Percentiles rank a stretch among this genome's conserved stretches.
Evolutionary conservation across 2,113 vertebrate species (phyloP).

Genomic region (Scomber colias): DNA sequence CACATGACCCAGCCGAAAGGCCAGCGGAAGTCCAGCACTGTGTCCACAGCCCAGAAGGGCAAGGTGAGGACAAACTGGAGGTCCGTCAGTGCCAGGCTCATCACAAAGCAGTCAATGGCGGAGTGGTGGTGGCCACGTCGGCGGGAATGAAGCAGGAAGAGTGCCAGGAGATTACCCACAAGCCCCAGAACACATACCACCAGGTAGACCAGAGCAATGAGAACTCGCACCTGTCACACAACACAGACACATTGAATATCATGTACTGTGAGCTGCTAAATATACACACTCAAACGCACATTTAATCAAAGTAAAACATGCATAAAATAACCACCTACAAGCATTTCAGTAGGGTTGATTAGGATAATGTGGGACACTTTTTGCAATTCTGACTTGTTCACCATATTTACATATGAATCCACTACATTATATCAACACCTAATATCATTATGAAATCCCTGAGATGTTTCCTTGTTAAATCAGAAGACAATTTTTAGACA

Average conservation of each 20-base stretch:
- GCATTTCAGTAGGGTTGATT: neutral
- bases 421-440: too few species aligned
- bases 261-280: neutral
- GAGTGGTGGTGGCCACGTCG: slow-evolving; percentile 77
- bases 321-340: neutral
- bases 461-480: too few species aligned
- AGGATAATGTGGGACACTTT: too few species aligned
- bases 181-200: slow-evolving; percentile 86
- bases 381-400: too few species aligned
- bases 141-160: slow-evolving; percentile 84
- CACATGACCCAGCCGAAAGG: slow-evolving; percentile 88
- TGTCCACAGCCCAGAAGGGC: slow-evolving; percentile 89
- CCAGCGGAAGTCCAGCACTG: slow-evolving; percentile 87
- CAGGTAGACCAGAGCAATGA: slow-evolving; percentile 84
- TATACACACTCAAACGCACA: neutral
- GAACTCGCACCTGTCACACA: slow-evolving; percentile 73
- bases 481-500: too few species aligned
- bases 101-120: slow-evolving; percentile 84
- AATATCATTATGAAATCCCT: too few species aligned
- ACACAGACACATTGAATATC: neutral
- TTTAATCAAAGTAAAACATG: neutral
- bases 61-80: slow-evolving; percentile 88
- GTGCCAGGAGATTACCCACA: slow-evolving; percentile 85
- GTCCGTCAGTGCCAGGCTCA: slow-evolving; percentile 86
- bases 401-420: too few species aligned